Conservation (phyloP, 2,888 invertebrate genomes). For the Leptopilina syphax region DNA sequence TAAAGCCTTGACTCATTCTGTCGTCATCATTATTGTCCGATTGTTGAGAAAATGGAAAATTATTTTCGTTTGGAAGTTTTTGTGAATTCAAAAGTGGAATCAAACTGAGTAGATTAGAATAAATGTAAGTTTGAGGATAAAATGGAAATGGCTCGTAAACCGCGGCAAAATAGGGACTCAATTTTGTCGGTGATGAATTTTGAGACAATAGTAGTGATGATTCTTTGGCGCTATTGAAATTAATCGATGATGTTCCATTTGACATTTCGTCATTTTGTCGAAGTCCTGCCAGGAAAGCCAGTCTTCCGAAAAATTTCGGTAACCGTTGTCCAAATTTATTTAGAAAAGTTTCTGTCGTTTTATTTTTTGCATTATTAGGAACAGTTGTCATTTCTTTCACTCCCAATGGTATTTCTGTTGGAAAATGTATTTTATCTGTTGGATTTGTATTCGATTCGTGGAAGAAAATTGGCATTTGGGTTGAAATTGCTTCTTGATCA, state of each 20-base stretch:
- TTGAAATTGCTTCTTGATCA: neutral
- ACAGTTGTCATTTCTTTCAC: neutral
- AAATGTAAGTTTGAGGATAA: conserved; percentile 54
- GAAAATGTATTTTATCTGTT: neutral
- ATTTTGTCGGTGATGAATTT: conserved; percentile 52
- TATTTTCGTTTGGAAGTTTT: neutral
- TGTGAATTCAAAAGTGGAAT: conserved; percentile 46
- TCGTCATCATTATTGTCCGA: conserved; percentile 4
- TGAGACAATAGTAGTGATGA: conserved; percentile 42
- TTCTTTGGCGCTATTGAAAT: conserved; percentile 24
- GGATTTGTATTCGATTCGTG: neutral
- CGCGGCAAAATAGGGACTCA: conserved; percentile 63
- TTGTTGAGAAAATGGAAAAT: neutral
- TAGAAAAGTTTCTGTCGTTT: neutral
- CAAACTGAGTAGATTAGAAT: conserved; percentile 51
- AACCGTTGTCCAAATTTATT: conserved; percentile 48
- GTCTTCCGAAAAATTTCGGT: conserved; percentile 63
- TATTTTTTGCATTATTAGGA: neutral
- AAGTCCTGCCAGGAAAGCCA: conserved; percentile 68
- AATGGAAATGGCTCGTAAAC: conserved; percentile 65
- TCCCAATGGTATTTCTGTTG: neutral
- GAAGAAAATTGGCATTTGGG: neutral
- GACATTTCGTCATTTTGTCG: conserved; percentile 59
- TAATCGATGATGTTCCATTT: conserved; percentile 43
- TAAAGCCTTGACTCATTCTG: conserved; percentile 43